Conservation (phyloP, 2,113 vertebrate genomes). For the Dendrocopos noguchii region DNA sequence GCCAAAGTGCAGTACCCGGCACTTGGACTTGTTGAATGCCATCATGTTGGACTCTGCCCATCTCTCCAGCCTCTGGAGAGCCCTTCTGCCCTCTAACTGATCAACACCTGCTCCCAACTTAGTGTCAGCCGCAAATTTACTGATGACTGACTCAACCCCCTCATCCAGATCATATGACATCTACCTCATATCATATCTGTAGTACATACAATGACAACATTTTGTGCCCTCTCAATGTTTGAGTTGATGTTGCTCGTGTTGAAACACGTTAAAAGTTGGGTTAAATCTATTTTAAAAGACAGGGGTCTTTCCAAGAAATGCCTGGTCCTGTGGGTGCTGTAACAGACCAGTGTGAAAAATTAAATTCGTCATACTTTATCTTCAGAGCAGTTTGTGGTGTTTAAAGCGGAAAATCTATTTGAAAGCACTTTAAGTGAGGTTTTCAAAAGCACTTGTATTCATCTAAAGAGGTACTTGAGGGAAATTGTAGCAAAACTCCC, state of each 20-base stretch:
- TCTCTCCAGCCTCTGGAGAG: too few relatives aligned
- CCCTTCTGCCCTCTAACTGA: too few relatives aligned
- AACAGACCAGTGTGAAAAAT: neutral
- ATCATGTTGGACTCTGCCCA: too few relatives aligned
- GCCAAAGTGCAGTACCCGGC: too few relatives aligned
- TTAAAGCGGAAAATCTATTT: neutral
- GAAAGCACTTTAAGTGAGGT: neutral
- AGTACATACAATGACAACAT: neutral
- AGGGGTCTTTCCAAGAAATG: neutral
- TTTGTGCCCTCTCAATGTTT: neutral
- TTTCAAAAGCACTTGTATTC: neutral
- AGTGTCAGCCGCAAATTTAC: too few relatives aligned
- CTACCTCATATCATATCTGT: neutral
- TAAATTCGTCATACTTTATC: neutral
- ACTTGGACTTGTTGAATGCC: too few relatives aligned
- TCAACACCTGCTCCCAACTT: too few relatives aligned
- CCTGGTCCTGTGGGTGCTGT: neutral
- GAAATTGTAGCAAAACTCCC: neutral
- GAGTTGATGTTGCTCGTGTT: neutral
- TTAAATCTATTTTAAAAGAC: neutral
- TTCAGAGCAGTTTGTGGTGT: neutral
- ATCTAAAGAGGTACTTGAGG: neutral
- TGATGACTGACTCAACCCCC: too few relatives aligned
- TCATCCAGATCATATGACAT: too few relatives aligned
- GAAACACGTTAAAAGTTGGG: neutral